phyloP scores from a whole-genome alignment of 2,113 vertebrate genomes.

The Limnothrissa miodon region DNA sequence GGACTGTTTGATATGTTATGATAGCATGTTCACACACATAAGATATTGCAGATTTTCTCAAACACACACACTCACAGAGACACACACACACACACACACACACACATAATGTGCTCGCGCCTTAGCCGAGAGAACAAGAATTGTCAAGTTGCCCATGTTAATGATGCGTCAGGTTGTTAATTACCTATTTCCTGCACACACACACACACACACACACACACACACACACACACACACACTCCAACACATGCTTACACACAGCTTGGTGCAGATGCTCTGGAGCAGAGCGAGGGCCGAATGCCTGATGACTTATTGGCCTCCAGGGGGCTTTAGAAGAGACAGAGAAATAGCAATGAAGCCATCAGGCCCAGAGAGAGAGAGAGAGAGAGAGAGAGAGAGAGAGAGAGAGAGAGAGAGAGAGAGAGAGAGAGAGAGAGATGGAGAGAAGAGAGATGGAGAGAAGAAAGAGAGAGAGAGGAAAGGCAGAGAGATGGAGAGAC shows the following conservation, averaged over 20 bases:
- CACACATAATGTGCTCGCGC: neutral
- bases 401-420: neutral
- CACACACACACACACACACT: conserved; percentile 1
- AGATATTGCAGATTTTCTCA: neutral
- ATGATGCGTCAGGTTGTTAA: conserved; percentile 45
- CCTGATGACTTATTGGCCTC: conserved; percentile 31
- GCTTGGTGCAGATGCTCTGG: conserved; percentile 35
- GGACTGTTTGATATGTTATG: too few species aligned
- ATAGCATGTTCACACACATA: neutral
- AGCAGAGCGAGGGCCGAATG: conserved; percentile 29
- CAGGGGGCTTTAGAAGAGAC: conserved; percentile 21
- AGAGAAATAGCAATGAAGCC: conserved; percentile 30
- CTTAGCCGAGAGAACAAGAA: conserved; percentile 28
- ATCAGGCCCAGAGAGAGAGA: conserved; percentile 15
- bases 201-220: neutral
- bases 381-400: neutral
- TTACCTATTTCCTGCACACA: conserved; percentile 37
- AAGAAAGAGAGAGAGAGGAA: neutral
- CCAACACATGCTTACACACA: neutral
- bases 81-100: conserved; percentile 2
- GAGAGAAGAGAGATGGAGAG: neutral
- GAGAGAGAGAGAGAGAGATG: neutral
- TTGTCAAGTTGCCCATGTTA: conserved; percentile 38
- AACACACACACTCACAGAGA: neutral
- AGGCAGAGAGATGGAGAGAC: neutral